Evolutionary conservation across 92 coral and sea anemone species (phyloP).

Genomic region (Porites evermanni): DNA sequence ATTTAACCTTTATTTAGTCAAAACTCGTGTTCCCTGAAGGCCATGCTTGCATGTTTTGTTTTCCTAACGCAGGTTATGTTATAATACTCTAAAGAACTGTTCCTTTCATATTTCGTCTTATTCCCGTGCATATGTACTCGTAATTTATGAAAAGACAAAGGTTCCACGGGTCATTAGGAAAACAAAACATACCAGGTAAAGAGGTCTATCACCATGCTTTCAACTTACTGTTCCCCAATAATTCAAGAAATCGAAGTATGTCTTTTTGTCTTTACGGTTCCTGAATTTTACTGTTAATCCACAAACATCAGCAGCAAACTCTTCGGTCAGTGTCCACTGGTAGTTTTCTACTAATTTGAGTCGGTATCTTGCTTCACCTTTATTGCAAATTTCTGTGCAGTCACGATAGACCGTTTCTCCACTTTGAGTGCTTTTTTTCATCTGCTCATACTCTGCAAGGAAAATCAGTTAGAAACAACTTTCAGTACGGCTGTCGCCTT

Average conservation of each 20-base stretch:
- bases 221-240: constrained; percentile 26
- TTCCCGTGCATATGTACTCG: no score
- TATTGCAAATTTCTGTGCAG: constrained; percentile 3
- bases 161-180: no score
- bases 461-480: neutral
- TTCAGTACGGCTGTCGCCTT: no score
- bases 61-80: no score
- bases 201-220: no score
- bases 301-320: constrained; percentile 22
- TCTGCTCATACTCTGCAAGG: constrained; percentile 1
- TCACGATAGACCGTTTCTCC: constrained; percentile 14
- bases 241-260: constrained; percentile 8
- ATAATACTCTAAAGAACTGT: no score
- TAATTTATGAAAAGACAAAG: no score
- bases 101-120: no score
- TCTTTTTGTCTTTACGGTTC: neutral
- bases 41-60: no score
- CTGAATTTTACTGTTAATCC: neutral
- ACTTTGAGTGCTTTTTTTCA: neutral
- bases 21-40: no score
- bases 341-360: neutral
- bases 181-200: no score
- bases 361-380: constrained; percentile 17
- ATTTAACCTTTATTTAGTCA: no score
- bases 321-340: constrained; percentile 5